These are phyloP conservation scores for Eupelmus urozonus DNA, from an alignment of 2,888 invertebrate genomes.

Conservation along the genomic window DNA sequence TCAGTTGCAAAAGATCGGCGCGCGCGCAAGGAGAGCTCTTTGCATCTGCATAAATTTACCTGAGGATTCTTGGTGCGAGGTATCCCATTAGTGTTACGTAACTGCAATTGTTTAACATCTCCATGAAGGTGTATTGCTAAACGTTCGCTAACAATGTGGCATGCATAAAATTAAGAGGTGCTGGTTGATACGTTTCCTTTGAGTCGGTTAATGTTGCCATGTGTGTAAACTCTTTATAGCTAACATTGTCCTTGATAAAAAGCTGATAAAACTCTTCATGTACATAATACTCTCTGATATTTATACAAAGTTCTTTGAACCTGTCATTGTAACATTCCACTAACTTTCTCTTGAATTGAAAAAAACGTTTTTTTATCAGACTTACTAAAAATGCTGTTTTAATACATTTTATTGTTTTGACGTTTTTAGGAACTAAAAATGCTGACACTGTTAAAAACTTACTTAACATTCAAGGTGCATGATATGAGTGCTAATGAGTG, in stretches of 20 bases:
- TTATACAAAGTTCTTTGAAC: constrained; percentile 31
- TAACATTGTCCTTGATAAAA: constrained; percentile 27
- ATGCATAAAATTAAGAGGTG: constrained; percentile 19
- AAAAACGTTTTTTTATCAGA: not conserved
- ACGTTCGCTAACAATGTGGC: constrained; percentile 24
- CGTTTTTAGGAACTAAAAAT: constrained; percentile 10
- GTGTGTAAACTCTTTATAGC: constrained; percentile 1
- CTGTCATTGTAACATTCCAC: not conserved
- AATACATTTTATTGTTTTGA: not conserved
- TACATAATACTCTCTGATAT: not conserved
- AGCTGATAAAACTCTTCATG: not conserved
- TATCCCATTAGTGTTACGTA: constrained; percentile 40
- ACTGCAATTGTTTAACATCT: constrained; percentile 46
- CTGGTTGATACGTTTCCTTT: constrained; percentile 2
- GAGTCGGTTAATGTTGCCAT: not conserved
- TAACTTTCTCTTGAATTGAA: not conserved
- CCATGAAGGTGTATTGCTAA: constrained; percentile 18
- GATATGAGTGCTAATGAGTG: constrained; percentile 8
- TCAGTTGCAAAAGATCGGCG: no score
- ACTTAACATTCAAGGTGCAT: not conserved
- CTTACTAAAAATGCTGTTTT: constrained; percentile 6
- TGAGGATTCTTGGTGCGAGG: constrained; percentile 9
- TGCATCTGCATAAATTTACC: constrained; percentile 35
- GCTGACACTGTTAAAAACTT: not conserved
- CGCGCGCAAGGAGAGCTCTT: not conserved